A percentile compares a stretch with the other conserved stretches of the same genome.
Conservation (phyloP, 2,888 invertebrate genomes). For the Lasius fuliginosus region DNA sequence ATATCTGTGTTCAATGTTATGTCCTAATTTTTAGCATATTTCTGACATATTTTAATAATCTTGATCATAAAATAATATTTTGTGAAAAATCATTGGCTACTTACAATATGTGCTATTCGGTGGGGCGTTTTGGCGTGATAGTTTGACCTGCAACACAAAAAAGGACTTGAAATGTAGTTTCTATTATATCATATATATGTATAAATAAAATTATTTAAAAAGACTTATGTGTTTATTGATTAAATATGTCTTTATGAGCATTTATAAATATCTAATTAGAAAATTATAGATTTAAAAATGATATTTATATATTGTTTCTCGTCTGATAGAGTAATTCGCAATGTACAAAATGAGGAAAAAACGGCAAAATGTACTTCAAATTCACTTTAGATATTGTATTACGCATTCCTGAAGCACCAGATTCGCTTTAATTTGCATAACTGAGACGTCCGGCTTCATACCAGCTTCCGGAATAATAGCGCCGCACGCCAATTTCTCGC, state of each 20-base stretch:
- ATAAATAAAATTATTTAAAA: background rate
- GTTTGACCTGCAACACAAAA: slow-evolving; percentile 59
- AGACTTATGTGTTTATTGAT: background rate
- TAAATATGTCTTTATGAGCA: background rate
- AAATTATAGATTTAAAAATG: background rate
- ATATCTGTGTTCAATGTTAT: too few relatives aligned
- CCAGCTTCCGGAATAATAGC: slow-evolving; percentile 30
- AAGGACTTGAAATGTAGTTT: background rate
- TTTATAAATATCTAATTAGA: background rate
- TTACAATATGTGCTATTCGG: slow-evolving; percentile 70
- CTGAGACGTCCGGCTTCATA: slow-evolving; percentile 36
- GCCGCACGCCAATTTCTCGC: background rate
- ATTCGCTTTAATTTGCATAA: slow-evolving; percentile 52
- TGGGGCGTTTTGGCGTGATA: slow-evolving; percentile 72
- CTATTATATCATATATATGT: background rate
- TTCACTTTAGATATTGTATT: slow-evolving; percentile 30
- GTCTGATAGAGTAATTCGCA: background rate
- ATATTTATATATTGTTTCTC: background rate
- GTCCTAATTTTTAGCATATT: background rate
- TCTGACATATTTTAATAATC: background rate
- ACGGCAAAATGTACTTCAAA: background rate
- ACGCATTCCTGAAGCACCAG: slow-evolving; percentile 29
- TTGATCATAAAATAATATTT: background rate
- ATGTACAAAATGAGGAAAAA: background rate
- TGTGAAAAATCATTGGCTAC: slow-evolving; percentile 45